Evolutionary conservation across 2,888 invertebrate species (phyloP), one percentile per base, ranked within the genome.

Genomic region (Dyspetes luteomarginatus): DNA sequence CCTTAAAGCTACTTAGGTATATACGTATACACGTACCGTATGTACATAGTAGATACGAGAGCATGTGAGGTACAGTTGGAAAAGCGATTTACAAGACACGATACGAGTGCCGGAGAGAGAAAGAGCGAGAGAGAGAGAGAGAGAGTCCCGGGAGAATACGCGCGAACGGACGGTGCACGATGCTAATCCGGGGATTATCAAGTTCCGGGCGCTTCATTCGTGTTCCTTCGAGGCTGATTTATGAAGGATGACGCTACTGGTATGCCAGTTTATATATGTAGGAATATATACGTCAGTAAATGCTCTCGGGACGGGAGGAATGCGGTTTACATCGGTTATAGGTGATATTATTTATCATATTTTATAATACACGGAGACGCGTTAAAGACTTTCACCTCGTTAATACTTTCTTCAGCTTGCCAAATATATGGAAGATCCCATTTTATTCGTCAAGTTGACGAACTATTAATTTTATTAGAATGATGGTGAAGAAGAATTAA

Each of bases 151-250:
- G 45, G 69, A 69, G 79, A 69, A 79, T 74, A 74, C 55, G 68
- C 43, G 58, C 48, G 58, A 65, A 50, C 64, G 64, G 74, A 64
- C 64, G 55, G 45, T 74, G 79, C 56, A 74, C 69, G 56, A 74
- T 74, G 69, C 62, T 79, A 74, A 79, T 79, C 79, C 79, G 22
- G 64, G 74, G 79, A 79, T 79, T 79, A 79, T 79, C 74, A 79
- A 79, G 69, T 79, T 79, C 68, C 78, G 68, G 55, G 55, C 56
- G 55, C 62, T 50, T 48, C 69, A 50, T 74, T 80, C 69, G 68
- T 71, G 74, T 75, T 75, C 52, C 74, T 75, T 71, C 75, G 58
- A 52, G 56, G 45, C 58, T 80, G 79, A 75, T 79, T 75, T 68
- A 71, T 69, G 74, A 74, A 69, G 74, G 79, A 75, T 74, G 71